phyloP scores from a whole-genome alignment of 2,797 vertebrate species.

The Girardinus metallicus region DNA sequence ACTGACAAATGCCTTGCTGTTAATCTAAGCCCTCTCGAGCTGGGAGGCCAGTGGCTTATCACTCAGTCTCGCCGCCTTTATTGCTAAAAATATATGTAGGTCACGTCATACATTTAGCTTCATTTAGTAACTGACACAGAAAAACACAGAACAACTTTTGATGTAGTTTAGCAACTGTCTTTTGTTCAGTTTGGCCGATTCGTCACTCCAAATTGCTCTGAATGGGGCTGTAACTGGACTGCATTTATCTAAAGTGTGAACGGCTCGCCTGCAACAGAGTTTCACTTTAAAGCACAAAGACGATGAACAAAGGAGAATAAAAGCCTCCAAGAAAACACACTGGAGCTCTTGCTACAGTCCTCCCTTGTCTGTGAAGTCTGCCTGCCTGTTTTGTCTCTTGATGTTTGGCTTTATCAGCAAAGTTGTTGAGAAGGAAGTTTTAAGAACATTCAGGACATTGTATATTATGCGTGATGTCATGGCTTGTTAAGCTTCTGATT shows the following conservation, averaged over 20 bases:
- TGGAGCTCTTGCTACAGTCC: not conserved
- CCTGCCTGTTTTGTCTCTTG: not conserved
- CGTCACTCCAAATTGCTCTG: conserved; percentile 14
- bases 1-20: conserved; percentile 47
- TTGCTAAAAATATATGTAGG: conserved; percentile 17
- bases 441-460: no score
- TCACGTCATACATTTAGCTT: conserved; percentile 20
- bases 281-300: conserved; percentile 16
- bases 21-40: conserved; percentile 17
- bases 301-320: not conserved
- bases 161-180: conserved; percentile 1
- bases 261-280: not conserved
- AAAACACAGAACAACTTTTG: conserved; percentile 30
- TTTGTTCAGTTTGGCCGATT: conserved; percentile 18
- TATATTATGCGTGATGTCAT: not conserved
- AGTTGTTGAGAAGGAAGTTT: not conserved
- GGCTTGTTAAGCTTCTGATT: not conserved
- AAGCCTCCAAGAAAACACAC: not conserved
- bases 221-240: conserved; percentile 32
- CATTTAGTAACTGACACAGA: conserved; percentile 14
- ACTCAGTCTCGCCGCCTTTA: conserved; percentile 14
- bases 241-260: conserved; percentile 22
- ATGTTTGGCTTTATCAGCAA: not conserved
- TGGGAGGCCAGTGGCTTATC: conserved; percentile 19
- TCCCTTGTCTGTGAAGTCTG: not conserved